Evolutionary conservation across 2,113 vertebrate genomes (phyloP), one percentile per base, ranked within the genome.

Genomic region (Phalacrocorax aristotelis): DNA sequence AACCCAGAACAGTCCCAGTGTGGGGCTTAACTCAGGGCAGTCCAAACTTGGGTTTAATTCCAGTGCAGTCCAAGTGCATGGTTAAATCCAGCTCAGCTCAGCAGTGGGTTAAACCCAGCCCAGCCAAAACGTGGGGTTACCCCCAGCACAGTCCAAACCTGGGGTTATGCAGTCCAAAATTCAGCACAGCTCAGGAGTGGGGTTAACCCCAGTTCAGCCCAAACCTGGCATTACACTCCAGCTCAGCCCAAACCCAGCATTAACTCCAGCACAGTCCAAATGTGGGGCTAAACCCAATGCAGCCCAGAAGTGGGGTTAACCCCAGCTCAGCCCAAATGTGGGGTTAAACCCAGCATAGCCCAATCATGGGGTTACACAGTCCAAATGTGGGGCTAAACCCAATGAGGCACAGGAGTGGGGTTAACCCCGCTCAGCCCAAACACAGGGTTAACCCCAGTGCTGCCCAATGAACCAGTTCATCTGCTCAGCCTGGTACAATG

Each of bases 391-490:
- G 13, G 23, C 32, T 44, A 60, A 32, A 72, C 4, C 4, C 32
- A 61, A 20, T 4, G 6, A 34, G 80, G n/a, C 23, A 42, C 48
- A 64, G n/a, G 12, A 54, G 17, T 3, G 20, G 44, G 55, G 32
- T 55, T 66, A 84, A 62, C 15, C 8, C 18, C 79, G n/a, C 60
- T 30, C 55, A 52, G 51, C 12, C 19, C 40, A 81, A 60, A 74
- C 29, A 68, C 7, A 13, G 17, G 10, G 44, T 38, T 30, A 72
- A 57, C 15, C 5, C n/a, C 68, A 74, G 11, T 0, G 0, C 12
- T 0, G 0, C 13, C 11, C 54, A 48, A 18, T 25, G 57, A 79
- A 76, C 13, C 29, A 21, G 23, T 57, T 72, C 26, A 44, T 5
- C 44, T 76, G 20, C 52, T 22, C 11, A 61, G n/a, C 8, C 44